phyloP scores from a whole-genome alignment of 2,888 invertebrate genomes.

The Leucophenga maculata region DNA sequence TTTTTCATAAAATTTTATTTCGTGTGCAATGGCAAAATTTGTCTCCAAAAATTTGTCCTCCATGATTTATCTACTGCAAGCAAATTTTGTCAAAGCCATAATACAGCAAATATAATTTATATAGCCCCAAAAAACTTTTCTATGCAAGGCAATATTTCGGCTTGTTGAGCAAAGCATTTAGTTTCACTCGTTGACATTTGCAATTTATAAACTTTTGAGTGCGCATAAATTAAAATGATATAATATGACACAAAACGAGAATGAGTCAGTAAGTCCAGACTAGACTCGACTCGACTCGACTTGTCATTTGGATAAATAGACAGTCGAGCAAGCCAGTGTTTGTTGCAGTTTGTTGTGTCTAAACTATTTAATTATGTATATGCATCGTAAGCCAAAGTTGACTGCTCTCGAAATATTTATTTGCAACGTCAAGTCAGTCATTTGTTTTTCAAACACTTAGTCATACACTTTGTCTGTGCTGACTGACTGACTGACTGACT shows the following conservation, averaged over 20 bases:
- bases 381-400: no score
- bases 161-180: conserved; percentile 1
- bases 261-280: no score
- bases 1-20: no score
- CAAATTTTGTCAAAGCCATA: neutral
- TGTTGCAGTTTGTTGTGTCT: conserved; percentile 45
- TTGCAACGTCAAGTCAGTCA: no score
- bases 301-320: neutral
- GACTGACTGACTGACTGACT: neutral
- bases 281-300: no score
- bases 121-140: neutral
- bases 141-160: neutral
- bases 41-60: neutral
- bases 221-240: conserved; percentile 9
- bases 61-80: neutral
- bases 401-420: no score
- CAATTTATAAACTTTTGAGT: neutral
- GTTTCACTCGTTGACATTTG: neutral
- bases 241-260: neutral
- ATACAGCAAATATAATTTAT: neutral
- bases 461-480: no score
- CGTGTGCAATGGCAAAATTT: neutral
- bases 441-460: no score
- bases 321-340: neutral
- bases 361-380: conserved; percentile 8